Evolutionary conservation across 2,888 invertebrate genomes (phyloP), one percentile per base, ranked within the genome.

Genomic region (Metacarcinus magister): DNA sequence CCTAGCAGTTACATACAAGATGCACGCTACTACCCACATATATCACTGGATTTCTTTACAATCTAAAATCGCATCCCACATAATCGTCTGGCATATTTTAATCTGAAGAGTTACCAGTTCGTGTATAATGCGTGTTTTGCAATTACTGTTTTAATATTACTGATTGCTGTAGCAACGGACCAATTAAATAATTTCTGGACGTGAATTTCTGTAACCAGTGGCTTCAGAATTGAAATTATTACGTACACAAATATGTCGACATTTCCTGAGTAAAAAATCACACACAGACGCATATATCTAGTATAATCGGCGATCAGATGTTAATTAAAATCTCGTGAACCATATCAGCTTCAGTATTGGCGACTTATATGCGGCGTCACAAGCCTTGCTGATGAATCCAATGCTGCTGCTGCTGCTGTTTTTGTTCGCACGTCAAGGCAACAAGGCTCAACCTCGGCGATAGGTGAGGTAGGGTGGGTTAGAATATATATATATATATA

Each of bases 271-370:
- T 87, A 32, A 87, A 87, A 87, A 87, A 87, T 87, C 87, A 87
- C 87, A 87, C 87, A 87, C 87, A 87, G 16, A 87, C 87, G 87
- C 87, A 87, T 87, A 39, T 87, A 87, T 87, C 87, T 87, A 39
- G 87, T 87, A 39, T 87, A 32, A 87, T 87, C 87, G 87, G 39
- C 39, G 87, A 87, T 87, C 87, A 87, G 87, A 87, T 87, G 32
- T 87, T 87, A 39, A 87, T 87, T 87, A 87, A 87, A 87, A 87
- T 87, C 87, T 87, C 87, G 87, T 87, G 87, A 87, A 39, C 87
- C 87, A 87, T 87, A 87, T 87, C 87, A 87, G 87, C 87, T 39
- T 87, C 87, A 87, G 87, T 87, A 39, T 87, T 39, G 87, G 32
- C 87, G 87, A 87, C 87, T 87, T 39, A 87, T 87, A 87, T 39